Evolutionary conservation across 2,888 invertebrate species (phyloP), one percentile per base, ranked within the genome.

Genomic region (Stenolophus ochropezus): DNA sequence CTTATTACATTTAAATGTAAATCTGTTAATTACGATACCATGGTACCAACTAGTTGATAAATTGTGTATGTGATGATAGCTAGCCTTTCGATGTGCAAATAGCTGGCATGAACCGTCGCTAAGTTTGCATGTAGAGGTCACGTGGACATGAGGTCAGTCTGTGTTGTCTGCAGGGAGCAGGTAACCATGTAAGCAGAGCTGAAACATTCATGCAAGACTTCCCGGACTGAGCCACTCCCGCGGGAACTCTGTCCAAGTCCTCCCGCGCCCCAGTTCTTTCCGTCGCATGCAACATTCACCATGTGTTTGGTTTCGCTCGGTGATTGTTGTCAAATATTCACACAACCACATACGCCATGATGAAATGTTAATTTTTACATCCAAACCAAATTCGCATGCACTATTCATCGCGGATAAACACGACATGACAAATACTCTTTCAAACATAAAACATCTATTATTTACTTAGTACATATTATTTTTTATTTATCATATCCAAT

Each of bases 291-390:
- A 27, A 69, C 69, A 79, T 79, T 79, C 69, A 79, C 79, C 69
- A 69, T 42, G 49, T 79, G 69, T 79, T 79, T 79, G 79, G 79
- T 79, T 79, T 79, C 69, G 69, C 53, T 71, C 71, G 69, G 79
- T 79, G 71, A 79, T 79, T 79, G 65, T 69, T 53, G 69, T 79
- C 65, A 79, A 79, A 79, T 79, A 79, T 69, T 79, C 61, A 79
- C 25, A 23, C 27, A 8, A 21, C 47, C n/a, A n/a, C 18, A 33
- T 69, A 69, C 65, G 18, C 8, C 16, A 27, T 33, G 65, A 74
- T 75, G 53, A 75, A 75, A 75, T 56, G 27, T 75, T 75, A 75
- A 75, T 75, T 75, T 75, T 75, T 74, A 42, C 33, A 42, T 6
- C 8, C 1, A 42, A 8, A 42, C 33, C 33, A 42, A 42, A 42